Evolutionary conservation across 1,140 invertebrate species (phyloP), one percentile per base, ranked within the genome.

Genomic region (Polypedilum vanderplanki): DNA sequence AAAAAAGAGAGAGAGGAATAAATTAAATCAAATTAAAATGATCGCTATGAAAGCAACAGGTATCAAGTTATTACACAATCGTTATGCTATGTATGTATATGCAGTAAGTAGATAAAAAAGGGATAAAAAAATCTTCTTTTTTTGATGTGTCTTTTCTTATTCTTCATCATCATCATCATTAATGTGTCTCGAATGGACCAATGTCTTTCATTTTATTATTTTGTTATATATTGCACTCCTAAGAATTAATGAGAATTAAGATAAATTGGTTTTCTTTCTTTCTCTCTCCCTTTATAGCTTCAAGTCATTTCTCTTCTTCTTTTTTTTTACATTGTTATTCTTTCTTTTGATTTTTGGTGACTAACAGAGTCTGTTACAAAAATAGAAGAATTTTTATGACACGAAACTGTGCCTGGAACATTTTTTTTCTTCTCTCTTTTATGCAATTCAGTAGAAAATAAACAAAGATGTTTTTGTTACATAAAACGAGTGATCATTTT

Each of bases 11-110:
- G n/a, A 57, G 12, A 57, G n/a, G n/a, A 57, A 57, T 57, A 57
- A 57, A 57, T 57, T 57, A 57, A 57, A 57, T 57, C 46, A 57
- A 57, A 57, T 57, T 57, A 57, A 57, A 57, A 57, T 57, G 46
- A 57, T 57, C 46, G 46, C 46, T 57, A n/a, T 15, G 46, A n/a
- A 4, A n/a, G 46, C 46, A 57, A 57, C 46, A 57, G 46, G 46
- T 57, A 57, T 57, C 46, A 15, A n/a, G 46, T 57, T 57, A 57
- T 57, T 57, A 57, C 46, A 57, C 46, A 57, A 57, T 57, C 46
- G 4, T 12, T 57, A n/a, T n/a, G 15, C 46, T 57, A n/a, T 4
- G 46, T 46, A 10, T 41, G 9, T 57, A 57, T 57, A 57, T 12
- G n/a, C 46, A 57, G 24, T 33, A 33, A 33, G 24, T 33, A 33